phyloP scores from a whole-genome alignment of 2,888 invertebrate species.

The Phalangium opilio region DNA sequence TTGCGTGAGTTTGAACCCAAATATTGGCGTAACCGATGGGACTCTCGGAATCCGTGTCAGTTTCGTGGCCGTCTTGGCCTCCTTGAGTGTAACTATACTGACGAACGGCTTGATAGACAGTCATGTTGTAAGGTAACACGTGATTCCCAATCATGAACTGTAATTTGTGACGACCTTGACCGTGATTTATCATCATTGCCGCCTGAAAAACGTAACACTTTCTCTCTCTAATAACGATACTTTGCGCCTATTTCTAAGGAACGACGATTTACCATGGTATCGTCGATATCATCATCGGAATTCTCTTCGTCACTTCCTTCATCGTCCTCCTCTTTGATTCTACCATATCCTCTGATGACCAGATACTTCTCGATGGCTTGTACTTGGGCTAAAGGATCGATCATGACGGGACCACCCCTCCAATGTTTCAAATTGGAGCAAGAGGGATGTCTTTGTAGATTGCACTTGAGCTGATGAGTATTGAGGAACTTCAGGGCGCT shows the following conservation, averaged over 20 bases:
- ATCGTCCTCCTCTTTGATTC: constrained; percentile 42
- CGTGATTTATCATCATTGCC: constrained; percentile 50
- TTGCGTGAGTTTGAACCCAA: constrained; percentile 96
- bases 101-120: constrained; percentile 93
- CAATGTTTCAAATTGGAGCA: constrained; percentile 89
- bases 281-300: constrained; percentile 90
- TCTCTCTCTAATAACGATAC: no score
- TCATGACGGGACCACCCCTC: constrained; percentile 97
- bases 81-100: constrained; percentile 45
- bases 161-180: constrained; percentile 68
- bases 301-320: constrained; percentile 76
- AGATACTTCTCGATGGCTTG: constrained; percentile 92
- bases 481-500: constrained; percentile 94
- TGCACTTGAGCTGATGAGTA: constrained; percentile 97
- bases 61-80: constrained; percentile 54
- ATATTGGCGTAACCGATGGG: constrained; percentile 72
- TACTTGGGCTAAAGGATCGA: constrained; percentile 95
- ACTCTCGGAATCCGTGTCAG: constrained; percentile 65
- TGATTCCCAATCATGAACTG: constrained; percentile 93
- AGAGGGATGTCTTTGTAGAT: constrained; percentile 89
- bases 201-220: constrained; percentile 39
- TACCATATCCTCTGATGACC: constrained; percentile 80
- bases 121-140: constrained; percentile 93
- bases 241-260: no score
- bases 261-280: constrained; percentile 59